Evolutionary conservation across 2,888 invertebrate species (phyloP), one percentile per base, ranked within the genome.

Genomic region (Ferrisia virgata): DNA sequence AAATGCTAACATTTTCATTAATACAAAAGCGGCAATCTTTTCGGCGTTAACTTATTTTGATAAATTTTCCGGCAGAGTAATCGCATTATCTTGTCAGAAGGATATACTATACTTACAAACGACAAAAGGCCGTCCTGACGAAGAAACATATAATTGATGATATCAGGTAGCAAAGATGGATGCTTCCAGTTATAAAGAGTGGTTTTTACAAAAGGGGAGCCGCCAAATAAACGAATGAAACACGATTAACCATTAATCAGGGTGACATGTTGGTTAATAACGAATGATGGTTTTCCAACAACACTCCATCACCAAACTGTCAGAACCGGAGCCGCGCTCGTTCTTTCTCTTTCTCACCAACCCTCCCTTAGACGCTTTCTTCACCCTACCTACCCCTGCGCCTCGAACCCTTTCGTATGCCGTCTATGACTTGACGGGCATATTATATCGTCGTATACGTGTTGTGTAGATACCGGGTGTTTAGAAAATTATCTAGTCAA

Each of bases 191-290:
- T 84, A 84, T 84, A 83, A 83, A 83, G 83, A 83, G 83, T 83
- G 76, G 83, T 83, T 83, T 83, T 83, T 69, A 76, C 76, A 53
- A 76, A 72, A 83, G 39, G 76, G 72, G 83, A 83, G 83, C 83
- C 40, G 76, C 72, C 81, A 47, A 83, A 76, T 83, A 76, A 83
- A 83, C 83, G 83, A 79, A 79, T 79, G 84, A 84, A 84, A 84
- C 84, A 84, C 84, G 84, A 84, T 84, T 84, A 84, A 84, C 84
- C 84, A 84, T 84, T 84, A 84, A 84, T 84, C 84, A 84, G 79
- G 84, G 84, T 79, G 84, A 84, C 84, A 84, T 84, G 84, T 84
- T 84, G 84, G 84, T 84, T 84, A 84, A 84, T 84, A 84, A 84
- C 84, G 83, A 83, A 83, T 83, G 83, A 83, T 83, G 83, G 83